These are phyloP conservation scores for Serinus canaria DNA, from an alignment of 2,113 vertebrate genomes.

Conservation along the genomic window DNA sequence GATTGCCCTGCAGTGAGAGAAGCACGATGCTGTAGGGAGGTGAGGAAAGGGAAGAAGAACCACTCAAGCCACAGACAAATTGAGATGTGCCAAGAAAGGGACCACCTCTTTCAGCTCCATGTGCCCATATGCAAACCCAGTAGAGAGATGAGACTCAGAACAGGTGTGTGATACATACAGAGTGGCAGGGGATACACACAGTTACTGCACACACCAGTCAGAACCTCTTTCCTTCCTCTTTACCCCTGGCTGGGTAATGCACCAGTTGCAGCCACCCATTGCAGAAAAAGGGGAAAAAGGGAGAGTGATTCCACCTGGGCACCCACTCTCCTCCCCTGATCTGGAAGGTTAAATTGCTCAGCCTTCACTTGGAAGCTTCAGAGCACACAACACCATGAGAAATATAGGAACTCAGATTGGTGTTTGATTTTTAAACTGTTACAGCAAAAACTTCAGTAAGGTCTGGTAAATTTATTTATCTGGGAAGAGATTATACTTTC, in stretches of 20 bases:
- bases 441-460: background rate
- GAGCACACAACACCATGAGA: background rate
- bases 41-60: conserved; percentile 57
- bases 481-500: background rate
- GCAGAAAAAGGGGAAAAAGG: background rate
- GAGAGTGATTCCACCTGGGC: background rate
- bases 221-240: conserved; percentile 45
- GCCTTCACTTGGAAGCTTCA: background rate
- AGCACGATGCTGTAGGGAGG: conserved; percentile 60
- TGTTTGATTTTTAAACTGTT: background rate
- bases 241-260: background rate
- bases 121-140: conserved; percentile 28
- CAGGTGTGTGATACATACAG: conserved; percentile 38
- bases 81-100: conserved; percentile 54
- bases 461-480: background rate
- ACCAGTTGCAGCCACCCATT: background rate
- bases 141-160: conserved; percentile 46
- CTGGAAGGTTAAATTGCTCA: background rate
- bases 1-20: conserved; percentile 61
- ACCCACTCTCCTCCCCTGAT: background rate
- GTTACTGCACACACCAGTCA: conserved; percentile 46
- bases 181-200: conserved; percentile 29
- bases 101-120: conserved; percentile 38
- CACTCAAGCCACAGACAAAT: conserved; percentile 63
- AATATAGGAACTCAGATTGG: background rate